Percentiles rank a stretch among this genome's conserved stretches.
Conservation (phyloP, 2,797 vertebrate genomes). For the Zenarchopterus dispar region DNA sequence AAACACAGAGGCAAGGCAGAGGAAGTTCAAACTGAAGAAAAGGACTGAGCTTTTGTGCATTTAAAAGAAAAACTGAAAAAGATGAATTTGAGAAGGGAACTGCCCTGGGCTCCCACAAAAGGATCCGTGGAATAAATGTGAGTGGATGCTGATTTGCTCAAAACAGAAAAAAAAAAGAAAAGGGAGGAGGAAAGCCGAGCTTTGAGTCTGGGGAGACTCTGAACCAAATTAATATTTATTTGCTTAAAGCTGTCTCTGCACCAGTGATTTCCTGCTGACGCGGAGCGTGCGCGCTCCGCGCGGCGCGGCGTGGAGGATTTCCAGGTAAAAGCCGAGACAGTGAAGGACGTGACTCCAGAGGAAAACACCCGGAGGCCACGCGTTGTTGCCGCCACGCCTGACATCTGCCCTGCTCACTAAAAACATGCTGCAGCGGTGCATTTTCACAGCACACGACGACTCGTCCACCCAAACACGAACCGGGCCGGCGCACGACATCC, state of each 20-base stretch:
- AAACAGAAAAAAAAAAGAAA: constrained; percentile 9
- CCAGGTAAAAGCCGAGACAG: constrained; percentile 69
- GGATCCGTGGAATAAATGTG: constrained; percentile 18
- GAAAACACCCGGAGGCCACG: constrained; percentile 55
- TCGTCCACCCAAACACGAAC: constrained; percentile 29
- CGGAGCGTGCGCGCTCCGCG: too few species aligned
- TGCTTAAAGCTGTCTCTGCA: constrained; percentile 63
- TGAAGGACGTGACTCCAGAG: constrained; percentile 69
- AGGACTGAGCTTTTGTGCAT: constrained; percentile 53
- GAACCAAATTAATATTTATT: constrained; percentile 73
- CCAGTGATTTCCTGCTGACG: constrained; percentile 71
- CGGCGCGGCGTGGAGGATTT: constrained; percentile 46
- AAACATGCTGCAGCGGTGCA: constrained; percentile 46
- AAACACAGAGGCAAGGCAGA: constrained; percentile 62
- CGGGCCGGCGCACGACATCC: constrained; percentile 10
- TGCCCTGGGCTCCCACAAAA: constrained; percentile 32
- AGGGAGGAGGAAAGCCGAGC: constrained; percentile 16
- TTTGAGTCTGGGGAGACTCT: constrained; percentile 41
- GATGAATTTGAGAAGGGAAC: constrained; percentile 18
- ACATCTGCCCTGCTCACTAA: constrained; percentile 59
- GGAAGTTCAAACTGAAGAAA: constrained; percentile 71
- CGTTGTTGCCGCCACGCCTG: constrained; percentile 40
- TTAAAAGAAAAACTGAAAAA: constrained; percentile 49
- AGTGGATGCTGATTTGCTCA: constrained; percentile 18
- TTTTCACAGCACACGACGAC: constrained; percentile 45